Percentiles rank a stretch among this genome's conserved stretches.
These are phyloP conservation scores for Rafetus swinhoei DNA, from an alignment of 2,113 vertebrate genomes.

Conservation along the genomic window DNA sequence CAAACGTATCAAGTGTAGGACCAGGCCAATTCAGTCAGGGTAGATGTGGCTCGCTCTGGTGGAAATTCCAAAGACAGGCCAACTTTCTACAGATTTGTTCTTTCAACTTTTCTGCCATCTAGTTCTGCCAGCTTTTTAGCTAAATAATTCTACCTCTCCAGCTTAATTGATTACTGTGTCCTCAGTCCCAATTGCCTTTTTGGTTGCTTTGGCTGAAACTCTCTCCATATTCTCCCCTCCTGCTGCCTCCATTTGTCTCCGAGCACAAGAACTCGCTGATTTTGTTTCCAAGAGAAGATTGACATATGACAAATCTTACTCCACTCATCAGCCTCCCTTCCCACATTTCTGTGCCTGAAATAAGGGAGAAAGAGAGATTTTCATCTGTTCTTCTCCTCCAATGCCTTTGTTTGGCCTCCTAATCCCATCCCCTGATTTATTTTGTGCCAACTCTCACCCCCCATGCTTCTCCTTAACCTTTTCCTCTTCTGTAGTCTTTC, in stretches of 20 bases:
- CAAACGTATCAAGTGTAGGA: no score
- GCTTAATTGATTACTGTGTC: background rate
- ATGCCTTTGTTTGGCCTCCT: background rate
- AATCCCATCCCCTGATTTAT: background rate
- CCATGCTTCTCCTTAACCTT: background rate
- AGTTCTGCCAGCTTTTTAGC: background rate
- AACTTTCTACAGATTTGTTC: background rate
- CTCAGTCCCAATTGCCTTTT: background rate
- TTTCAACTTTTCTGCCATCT: background rate
- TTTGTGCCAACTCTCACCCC: background rate
- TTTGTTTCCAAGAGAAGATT: background rate
- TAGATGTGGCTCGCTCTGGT: background rate
- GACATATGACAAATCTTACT: background rate
- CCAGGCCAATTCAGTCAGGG: no score
- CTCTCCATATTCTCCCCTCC: background rate
- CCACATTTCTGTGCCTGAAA: background rate
- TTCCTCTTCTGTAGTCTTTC: background rate
- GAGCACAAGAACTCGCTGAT: background rate
- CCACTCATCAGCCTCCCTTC: background rate
- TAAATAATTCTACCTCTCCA: background rate
- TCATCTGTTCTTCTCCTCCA: background rate
- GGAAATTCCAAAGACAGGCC: background rate
- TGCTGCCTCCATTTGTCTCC: background rate
- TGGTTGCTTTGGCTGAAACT: background rate
- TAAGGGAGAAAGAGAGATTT: background rate